Conservation (phyloP, 2,888 invertebrate genomes). For the Nipponacmea schrenckii region DNA sequence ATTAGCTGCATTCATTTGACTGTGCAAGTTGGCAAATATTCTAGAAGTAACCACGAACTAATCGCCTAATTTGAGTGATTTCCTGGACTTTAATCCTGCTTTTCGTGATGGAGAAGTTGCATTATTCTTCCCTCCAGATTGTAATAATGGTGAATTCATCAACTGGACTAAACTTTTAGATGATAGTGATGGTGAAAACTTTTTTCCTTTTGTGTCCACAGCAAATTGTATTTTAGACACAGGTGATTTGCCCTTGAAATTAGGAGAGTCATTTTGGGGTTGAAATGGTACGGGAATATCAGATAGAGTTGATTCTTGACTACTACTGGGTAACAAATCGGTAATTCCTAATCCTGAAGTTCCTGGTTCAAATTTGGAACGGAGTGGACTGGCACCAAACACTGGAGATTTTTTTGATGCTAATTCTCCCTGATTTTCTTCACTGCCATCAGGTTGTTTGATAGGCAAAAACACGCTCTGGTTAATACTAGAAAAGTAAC, state of each 20-base stretch:
- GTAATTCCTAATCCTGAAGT: neutral
- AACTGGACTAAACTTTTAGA: conserved; percentile 51
- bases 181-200: conserved; percentile 51
- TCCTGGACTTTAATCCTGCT: conserved; percentile 16
- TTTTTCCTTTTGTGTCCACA: conserved; percentile 29
- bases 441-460: neutral
- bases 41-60: neutral
- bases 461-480: neutral
- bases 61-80: conserved; percentile 13
- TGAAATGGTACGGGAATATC: neutral
- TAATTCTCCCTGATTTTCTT: neutral
- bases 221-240: neutral
- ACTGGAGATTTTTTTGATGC: conserved; percentile 26
- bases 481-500: neutral
- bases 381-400: conserved; percentile 21
- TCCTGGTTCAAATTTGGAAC: conserved; percentile 3
- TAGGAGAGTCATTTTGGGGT: neutral
- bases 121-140: conserved; percentile 19
- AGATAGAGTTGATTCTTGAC: conserved; percentile 12
- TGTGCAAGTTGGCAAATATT: too few species aligned
- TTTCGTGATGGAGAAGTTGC: neutral
- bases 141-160: conserved; percentile 52
- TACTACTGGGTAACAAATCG: neutral
- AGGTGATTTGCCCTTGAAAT: neutral
- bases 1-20: too few species aligned